Percentiles rank a stretch among this genome's conserved stretches.
Evolutionary conservation across 2,888 invertebrate genomes (phyloP).

Genomic region (Deilephila elpenor): DNA sequence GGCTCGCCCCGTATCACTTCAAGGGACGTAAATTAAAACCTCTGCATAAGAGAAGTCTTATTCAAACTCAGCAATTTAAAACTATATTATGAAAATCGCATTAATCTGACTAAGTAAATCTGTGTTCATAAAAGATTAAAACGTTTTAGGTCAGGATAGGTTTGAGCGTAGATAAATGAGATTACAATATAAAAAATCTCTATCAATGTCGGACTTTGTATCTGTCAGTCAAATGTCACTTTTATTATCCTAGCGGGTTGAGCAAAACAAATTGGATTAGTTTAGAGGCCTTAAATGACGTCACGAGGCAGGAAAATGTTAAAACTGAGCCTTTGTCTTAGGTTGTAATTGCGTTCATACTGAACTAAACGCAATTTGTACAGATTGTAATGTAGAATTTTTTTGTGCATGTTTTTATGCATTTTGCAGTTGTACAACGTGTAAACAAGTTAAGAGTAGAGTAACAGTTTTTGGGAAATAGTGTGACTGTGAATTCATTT

Average conservation of each 20-base stretch:
- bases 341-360: neutral
- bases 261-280: conserved; percentile 30
- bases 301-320: conserved; percentile 15
- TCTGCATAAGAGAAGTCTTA: too few relatives aligned
- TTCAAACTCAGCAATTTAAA: too few relatives aligned
- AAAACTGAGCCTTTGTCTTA: conserved; percentile 3
- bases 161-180: conserved; percentile 43
- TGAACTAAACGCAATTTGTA: too few relatives aligned
- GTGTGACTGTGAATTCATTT: too few relatives aligned
- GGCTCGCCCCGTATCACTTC: too few relatives aligned
- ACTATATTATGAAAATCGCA: neutral
- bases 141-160: conserved; percentile 42
- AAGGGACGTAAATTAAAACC: too few relatives aligned
- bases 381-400: too few relatives aligned
- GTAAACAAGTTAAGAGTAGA: too few relatives aligned
- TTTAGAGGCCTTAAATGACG: conserved; percentile 10
- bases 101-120: conserved; percentile 7
- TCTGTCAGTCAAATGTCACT: conserved; percentile 32
- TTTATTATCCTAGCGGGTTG: conserved; percentile 28
- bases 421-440: too few relatives aligned
- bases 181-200: conserved; percentile 42
- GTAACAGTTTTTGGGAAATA: too few relatives aligned
- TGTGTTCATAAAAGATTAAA: conserved; percentile 41
- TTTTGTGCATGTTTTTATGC: too few relatives aligned
- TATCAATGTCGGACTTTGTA: conserved; percentile 37